Evolutionary conservation across 2,888 invertebrate species (phyloP).

Genomic region (Arrhopalites spinosus): DNA sequence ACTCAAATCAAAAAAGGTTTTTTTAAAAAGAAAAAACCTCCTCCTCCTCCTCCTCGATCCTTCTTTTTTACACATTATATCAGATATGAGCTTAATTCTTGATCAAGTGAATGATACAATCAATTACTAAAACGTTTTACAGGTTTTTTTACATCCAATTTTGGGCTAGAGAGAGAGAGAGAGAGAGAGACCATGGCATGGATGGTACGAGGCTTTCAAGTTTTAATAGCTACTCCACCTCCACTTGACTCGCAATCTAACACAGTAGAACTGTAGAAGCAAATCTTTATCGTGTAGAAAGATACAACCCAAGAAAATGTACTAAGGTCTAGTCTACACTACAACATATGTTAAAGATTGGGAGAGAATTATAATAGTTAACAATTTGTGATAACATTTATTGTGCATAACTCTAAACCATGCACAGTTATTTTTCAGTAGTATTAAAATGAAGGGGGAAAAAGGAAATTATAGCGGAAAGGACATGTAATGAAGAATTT

Average conservation of each 20-base stretch:
- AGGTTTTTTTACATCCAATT: conserved; percentile 11
- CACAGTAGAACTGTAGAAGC: too few species aligned
- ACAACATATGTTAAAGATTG: too few species aligned
- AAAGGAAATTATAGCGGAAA: neutral
- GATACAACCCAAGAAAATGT: too few species aligned
- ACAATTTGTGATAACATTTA: too few species aligned
- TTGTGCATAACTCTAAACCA: too few species aligned
- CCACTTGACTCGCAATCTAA: neutral
- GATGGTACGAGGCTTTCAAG: neutral
- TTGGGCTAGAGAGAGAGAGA: conserved; percentile 1
- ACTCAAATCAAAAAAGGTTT: too few species aligned
- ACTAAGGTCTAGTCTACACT: too few species aligned
- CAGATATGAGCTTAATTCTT: neutral
- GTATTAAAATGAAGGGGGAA: neutral
- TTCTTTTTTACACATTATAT: neutral
- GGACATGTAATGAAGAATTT: too few species aligned
- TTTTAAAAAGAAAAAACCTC: too few species aligned
- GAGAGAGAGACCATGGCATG: too few species aligned
- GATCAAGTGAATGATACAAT: neutral
- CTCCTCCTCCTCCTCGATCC: neutral
- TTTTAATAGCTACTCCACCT: conserved; percentile 19
- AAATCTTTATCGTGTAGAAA: too few species aligned
- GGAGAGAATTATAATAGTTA: too few species aligned
- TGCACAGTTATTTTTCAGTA: neutral
- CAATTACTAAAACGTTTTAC: conserved; percentile 7